Conservation (phyloP, 2,113 vertebrate species). For the Lethenteron reissneri region DNA sequence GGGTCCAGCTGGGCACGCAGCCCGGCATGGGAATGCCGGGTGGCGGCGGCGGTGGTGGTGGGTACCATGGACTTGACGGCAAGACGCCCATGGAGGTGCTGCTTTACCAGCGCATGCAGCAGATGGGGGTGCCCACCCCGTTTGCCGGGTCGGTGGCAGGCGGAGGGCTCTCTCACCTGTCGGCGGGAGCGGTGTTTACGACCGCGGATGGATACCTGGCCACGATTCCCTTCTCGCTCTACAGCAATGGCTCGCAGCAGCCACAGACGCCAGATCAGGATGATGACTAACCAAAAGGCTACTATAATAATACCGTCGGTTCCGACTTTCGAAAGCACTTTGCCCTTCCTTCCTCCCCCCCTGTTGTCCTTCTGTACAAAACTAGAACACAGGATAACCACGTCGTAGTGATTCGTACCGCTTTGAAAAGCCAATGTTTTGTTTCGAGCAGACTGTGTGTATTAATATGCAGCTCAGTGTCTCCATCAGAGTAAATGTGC, state of each 20-base stretch:
- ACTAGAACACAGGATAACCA: too few species aligned
- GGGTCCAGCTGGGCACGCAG: too few species aligned
- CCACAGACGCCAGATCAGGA: conserved; percentile 21
- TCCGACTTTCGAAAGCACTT: not conserved
- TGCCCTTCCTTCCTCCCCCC: not conserved
- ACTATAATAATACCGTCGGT: not conserved
- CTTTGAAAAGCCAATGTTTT: not conserved
- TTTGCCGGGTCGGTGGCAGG: conserved; percentile 54
- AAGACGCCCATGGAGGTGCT: conserved; percentile 99
- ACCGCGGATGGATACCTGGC: conserved; percentile 94
- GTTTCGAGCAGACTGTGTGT: not conserved
- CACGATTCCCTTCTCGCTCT: conserved; percentile 86
- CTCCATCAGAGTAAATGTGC: too few species aligned
- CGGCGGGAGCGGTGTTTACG: conserved; percentile 75
- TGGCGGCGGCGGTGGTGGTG: conserved; percentile 7
- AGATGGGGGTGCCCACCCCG: conserved; percentile 86
- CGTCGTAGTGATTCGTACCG: too few species aligned
- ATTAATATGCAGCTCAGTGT: too few species aligned
- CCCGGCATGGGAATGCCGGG: conserved; percentile 51
- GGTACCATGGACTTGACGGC: conserved; percentile 75
- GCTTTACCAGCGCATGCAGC: conserved; percentile 97
- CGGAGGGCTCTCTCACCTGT: conserved; percentile 68
- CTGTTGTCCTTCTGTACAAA: not conserved
- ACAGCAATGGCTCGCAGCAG: conserved; percentile 92
- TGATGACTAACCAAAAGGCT: not conserved